Evolutionary conservation across 1,140 invertebrate species (phyloP).

Genomic region (Dermatophagoides farinae): DNA sequence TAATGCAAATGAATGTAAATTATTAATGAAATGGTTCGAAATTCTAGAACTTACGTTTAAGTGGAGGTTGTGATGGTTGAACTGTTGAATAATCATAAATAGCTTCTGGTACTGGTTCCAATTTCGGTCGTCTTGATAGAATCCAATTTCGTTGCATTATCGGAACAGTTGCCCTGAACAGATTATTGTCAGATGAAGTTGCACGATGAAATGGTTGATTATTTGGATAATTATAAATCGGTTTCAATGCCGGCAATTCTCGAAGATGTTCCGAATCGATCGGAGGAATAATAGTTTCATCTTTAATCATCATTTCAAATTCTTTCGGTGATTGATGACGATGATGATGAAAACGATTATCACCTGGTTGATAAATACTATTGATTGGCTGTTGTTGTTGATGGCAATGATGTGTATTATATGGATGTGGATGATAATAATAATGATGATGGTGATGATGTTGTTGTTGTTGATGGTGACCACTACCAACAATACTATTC

Average conservation of each 20-base stretch:
- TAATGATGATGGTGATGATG: too few species aligned
- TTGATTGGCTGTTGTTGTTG: too few species aligned
- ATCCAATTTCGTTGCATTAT: background rate
- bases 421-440: too few species aligned
- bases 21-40: background rate
- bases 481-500: too few species aligned
- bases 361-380: too few species aligned
- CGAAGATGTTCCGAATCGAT: conserved; percentile 26
- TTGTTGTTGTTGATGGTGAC: too few species aligned
- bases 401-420: background rate
- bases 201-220: background rate
- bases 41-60: background rate
- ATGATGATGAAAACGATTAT: too few species aligned
- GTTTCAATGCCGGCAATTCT: conserved; percentile 45
- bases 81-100: conserved; percentile 7
- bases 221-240: conserved; percentile 43
- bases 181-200: background rate
- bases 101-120: conserved; percentile 10
- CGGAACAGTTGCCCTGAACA: conserved; percentile 3
- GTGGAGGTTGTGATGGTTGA: background rate
- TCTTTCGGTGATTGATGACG: background rate
- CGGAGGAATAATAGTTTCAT: background rate
- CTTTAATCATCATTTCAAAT: background rate
- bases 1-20: background rate
- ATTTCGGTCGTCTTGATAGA: background rate